Conservation (phyloP, 2,113 vertebrate genomes). For the Paralichthys olivaceus region DNA sequence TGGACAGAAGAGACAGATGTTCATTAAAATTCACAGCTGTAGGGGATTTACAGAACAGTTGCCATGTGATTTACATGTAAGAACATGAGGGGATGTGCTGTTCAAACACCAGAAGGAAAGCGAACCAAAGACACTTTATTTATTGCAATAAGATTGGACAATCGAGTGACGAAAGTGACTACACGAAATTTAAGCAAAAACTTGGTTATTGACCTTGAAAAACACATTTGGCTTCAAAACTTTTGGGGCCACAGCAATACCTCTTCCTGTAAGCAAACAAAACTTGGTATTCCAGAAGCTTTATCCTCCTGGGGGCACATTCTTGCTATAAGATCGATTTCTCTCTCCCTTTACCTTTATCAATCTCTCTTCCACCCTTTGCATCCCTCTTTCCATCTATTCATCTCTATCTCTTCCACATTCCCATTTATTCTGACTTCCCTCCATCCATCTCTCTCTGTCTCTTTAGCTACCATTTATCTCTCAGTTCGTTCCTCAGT, state of each 20-base stretch:
- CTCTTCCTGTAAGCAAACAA: conserved; percentile 35
- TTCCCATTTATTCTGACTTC: conserved; percentile 50
- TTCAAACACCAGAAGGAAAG: not conserved
- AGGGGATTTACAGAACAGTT: conserved; percentile 1
- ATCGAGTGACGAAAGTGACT: not conserved
- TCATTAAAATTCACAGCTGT: conserved; percentile 34
- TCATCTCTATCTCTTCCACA: conserved; percentile 38
- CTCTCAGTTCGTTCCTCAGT: conserved; percentile 45
- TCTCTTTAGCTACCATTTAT: conserved; percentile 59
- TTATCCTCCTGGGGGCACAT: conserved; percentile 51
- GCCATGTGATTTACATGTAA: not conserved
- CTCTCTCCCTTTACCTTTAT: conserved; percentile 56
- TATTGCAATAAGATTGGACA: no score
- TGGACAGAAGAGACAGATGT: conserved; percentile 18
- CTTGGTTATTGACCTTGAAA: conserved; percentile 24
- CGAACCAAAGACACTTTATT: not conserved
- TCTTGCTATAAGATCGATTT: conserved; percentile 50
- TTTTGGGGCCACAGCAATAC: conserved; percentile 5
- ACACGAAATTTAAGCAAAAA: not conserved
- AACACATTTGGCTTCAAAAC: not conserved
- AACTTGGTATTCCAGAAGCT: conserved; percentile 37
- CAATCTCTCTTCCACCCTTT: conserved; percentile 48
- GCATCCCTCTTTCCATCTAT: conserved; percentile 33
- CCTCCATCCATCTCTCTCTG: conserved; percentile 53
- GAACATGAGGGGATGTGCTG: not conserved